These are phyloP conservation scores for Urocynchramus pylzowi DNA, from an alignment of 2,113 vertebrate species.

Conservation along the genomic window DNA sequence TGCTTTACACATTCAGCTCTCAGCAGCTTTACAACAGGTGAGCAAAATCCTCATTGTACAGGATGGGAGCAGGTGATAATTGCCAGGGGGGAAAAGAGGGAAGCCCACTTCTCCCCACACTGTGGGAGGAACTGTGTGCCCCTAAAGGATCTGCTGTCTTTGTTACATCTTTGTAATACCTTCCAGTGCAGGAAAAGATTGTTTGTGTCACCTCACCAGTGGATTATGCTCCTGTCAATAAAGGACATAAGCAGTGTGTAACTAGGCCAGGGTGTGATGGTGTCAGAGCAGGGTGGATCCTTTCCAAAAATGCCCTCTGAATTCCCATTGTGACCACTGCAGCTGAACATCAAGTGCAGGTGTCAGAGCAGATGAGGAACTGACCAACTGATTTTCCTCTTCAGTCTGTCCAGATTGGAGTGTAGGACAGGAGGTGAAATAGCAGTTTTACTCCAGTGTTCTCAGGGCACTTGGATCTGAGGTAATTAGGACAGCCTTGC, in stretches of 20 bases:
- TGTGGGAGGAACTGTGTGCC: not conserved
- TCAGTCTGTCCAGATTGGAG: not conserved
- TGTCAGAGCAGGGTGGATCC: not conserved
- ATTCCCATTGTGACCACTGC: not conserved
- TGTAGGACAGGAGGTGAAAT: not conserved
- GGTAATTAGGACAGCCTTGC: not conserved
- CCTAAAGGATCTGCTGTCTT: not conserved
- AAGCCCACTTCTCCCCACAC: not conserved
- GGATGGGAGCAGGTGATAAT: not conserved
- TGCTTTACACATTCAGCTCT: constrained; percentile 91
- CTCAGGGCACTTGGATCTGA: not conserved
- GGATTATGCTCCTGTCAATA: not conserved
- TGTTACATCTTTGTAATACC: not conserved
- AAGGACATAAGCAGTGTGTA: not conserved
- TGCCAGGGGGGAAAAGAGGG: not conserved
- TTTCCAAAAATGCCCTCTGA: not conserved
- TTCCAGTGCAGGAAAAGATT: not conserved
- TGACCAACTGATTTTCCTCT: not conserved
- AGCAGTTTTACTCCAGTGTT: not conserved
- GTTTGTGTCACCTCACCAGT: not conserved
- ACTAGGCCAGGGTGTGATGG: not conserved
- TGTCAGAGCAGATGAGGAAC: not conserved
- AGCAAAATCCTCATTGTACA: not conserved
- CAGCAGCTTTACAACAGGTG: constrained; percentile 95
- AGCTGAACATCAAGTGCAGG: not conserved